Evolutionary conservation across 2,888 invertebrate species (phyloP).

Genomic region (Pantelozetes paolii): DNA sequence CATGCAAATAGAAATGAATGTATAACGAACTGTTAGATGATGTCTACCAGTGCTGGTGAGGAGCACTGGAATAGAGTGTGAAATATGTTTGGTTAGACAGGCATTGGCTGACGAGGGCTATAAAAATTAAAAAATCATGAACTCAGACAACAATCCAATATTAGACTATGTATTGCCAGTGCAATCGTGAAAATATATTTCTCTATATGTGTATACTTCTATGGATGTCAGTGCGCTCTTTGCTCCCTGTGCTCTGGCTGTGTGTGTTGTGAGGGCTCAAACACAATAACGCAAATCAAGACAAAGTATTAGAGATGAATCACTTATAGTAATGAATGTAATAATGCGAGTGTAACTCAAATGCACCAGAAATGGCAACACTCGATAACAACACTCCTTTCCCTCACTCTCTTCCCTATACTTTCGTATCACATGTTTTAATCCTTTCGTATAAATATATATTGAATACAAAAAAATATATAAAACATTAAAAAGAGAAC

Average conservation of each 20-base stretch:
- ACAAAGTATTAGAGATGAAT: slow-evolving; percentile 23
- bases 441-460: slow-evolving; percentile 42
- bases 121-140: slow-evolving; percentile 30
- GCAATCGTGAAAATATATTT: not conserved
- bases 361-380: slow-evolving; percentile 29
- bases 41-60: not conserved
- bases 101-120: not conserved
- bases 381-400: not conserved
- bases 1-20: slow-evolving; percentile 19
- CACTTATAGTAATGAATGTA: slow-evolving; percentile 29
- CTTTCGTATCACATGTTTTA: slow-evolving; percentile 10
- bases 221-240: not conserved
- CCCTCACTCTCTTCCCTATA: not conserved
- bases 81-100: not conserved
- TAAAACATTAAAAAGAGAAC: slow-evolving; percentile 45
- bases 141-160: slow-evolving; percentile 2
- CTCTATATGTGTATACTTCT: too few species aligned
- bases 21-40: not conserved
- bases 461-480: slow-evolving; percentile 48
- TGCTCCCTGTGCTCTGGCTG: not conserved
- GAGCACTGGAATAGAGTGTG: not conserved
- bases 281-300: slow-evolving; percentile 23
- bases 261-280: not conserved
- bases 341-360: slow-evolving; percentile 21
- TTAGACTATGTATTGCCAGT: not conserved